phyloP scores from a whole-genome alignment of 1,140 invertebrate genomes.

The Nautilus pompilius region DNA sequence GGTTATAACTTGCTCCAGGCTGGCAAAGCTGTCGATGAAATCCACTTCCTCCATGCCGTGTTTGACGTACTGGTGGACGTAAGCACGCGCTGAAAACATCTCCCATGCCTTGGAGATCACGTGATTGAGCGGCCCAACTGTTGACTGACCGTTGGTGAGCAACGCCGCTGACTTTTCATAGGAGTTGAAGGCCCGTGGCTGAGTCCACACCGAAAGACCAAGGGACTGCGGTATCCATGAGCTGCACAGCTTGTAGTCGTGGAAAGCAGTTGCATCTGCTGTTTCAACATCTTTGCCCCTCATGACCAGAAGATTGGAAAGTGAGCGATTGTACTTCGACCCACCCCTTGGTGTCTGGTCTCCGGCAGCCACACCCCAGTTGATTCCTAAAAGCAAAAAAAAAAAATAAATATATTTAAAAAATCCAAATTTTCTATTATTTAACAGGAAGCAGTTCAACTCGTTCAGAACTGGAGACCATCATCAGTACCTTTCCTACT shows the following conservation, averaged over 20 bases:
- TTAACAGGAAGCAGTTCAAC: no score
- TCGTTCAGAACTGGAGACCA: no score
- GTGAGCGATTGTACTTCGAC: conserved; percentile 30
- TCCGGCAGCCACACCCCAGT: conserved; percentile 46
- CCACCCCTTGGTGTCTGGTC: conserved; percentile 22
- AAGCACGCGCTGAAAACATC: conserved; percentile 54
- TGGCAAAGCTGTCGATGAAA: conserved; percentile 53
- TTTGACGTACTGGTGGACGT: conserved; percentile 53
- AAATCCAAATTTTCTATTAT: no score
- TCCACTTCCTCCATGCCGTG: conserved; percentile 50
- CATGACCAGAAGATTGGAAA: conserved; percentile 43
- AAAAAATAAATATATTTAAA: no score
- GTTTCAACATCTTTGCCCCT: conserved; percentile 38
- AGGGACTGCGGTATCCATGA: conserved; percentile 38
- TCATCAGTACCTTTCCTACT: no score
- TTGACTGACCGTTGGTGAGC: conserved; percentile 46
- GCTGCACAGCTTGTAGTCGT: conserved; percentile 41
- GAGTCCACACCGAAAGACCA: conserved; percentile 18
- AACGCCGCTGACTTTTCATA: conserved; percentile 51
- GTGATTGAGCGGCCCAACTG: conserved; percentile 33
- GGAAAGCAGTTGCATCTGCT: conserved; percentile 32
- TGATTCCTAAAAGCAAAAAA: conserved; percentile 38
- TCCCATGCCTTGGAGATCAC: conserved; percentile 52
- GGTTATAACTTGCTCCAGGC: conserved; percentile 49
- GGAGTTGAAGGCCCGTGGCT: conserved; percentile 37